Evolutionary conservation across 2,888 invertebrate species (phyloP).

Genomic region (Drosophila anomelani): DNA sequence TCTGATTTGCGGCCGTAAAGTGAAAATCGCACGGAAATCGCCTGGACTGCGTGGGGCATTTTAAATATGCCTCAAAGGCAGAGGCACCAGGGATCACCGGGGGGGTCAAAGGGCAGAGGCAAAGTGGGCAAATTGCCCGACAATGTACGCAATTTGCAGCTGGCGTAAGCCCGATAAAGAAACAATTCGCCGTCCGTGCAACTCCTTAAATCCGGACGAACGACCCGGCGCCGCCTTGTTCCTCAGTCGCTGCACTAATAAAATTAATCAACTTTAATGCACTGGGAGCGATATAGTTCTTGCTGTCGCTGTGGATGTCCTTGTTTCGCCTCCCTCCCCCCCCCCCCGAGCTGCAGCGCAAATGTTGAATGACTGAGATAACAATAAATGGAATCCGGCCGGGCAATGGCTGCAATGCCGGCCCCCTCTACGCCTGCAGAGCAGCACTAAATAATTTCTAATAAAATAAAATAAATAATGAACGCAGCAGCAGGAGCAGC

Average conservation of each 20-base stretch:
- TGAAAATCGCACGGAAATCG: constrained; percentile 67
- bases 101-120: not conserved
- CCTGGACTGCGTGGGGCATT: constrained; percentile 50
- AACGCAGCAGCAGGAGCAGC: constrained; percentile 58
- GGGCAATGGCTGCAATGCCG: constrained; percentile 41
- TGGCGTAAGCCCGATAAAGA: constrained; percentile 25
- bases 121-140: not conserved
- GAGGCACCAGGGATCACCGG: not conserved
- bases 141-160: constrained; percentile 33
- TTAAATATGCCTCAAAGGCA: constrained; percentile 70
- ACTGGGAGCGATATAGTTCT: constrained; percentile 34
- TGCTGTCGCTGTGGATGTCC: constrained; percentile 3
- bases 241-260: constrained; percentile 55
- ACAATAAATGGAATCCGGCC: constrained; percentile 72
- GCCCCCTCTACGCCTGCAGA: constrained; percentile 30
- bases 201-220: constrained; percentile 33
- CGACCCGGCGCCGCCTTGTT: not conserved
- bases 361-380: constrained; percentile 72
- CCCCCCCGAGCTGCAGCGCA: constrained; percentile 26
- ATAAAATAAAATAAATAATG: constrained; percentile 81
- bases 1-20: constrained; percentile 72
- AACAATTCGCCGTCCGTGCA: constrained; percentile 25
- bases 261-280: constrained; percentile 79
- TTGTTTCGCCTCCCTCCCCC: not conserved
- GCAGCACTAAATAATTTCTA: constrained; percentile 78